phyloP scores from a whole-genome alignment of 1,140 invertebrate species.

The Zaprionus africanus region DNA sequence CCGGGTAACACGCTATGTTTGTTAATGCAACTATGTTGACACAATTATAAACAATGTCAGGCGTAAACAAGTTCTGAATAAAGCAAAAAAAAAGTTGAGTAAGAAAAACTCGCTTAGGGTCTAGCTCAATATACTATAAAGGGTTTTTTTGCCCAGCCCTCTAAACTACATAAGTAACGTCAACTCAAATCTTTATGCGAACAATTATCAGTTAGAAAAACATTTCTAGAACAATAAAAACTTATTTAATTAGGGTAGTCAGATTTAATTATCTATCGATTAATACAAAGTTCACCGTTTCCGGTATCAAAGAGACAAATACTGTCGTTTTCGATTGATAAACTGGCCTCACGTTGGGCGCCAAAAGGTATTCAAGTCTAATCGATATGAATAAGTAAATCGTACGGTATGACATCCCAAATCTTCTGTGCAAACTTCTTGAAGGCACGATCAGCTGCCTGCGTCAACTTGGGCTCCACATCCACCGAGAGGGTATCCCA shows the following conservation, averaged over 20 bases:
- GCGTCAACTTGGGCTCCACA: slow-evolving; percentile 10
- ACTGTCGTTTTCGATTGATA: no score
- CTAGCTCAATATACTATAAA: no score
- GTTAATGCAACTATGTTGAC: no score
- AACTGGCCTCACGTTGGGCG: not conserved
- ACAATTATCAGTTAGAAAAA: no score
- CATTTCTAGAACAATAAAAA: not conserved
- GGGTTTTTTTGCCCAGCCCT: not conserved
- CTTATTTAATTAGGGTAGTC: not conserved
- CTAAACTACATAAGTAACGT: not conserved
- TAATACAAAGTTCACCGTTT: not conserved
- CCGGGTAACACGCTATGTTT: no score
- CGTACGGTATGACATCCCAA: slow-evolving; percentile 2
- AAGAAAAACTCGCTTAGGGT: no score
- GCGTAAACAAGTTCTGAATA: no score
- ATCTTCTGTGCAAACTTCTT: slow-evolving; percentile 6
- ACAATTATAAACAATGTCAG: no score
- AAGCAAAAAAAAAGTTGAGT: no score
- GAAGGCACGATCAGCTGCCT: not conserved
- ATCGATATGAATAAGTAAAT: not conserved
- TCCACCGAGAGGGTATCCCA: slow-evolving; percentile 12
- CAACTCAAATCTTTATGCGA: not conserved
- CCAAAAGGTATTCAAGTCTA: not conserved
- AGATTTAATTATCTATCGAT: not conserved
- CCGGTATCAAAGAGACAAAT: not conserved